Conservation (phyloP, 2,797 vertebrate species). For the Neosilurus mollespiculum region DNA sequence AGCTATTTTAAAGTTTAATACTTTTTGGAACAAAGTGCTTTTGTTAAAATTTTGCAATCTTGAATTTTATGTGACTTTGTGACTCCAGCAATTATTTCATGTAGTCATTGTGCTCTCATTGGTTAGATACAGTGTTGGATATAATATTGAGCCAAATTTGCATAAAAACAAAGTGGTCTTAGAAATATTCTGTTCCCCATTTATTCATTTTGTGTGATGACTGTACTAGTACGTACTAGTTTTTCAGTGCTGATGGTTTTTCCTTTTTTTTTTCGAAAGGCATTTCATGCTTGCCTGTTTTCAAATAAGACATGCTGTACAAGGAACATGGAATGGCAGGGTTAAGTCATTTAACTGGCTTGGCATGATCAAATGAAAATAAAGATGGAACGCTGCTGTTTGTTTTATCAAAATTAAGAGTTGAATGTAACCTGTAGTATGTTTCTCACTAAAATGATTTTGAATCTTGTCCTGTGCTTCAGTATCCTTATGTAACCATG, state of each 20-base stretch:
- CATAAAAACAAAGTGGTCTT: slow-evolving; percentile 55
- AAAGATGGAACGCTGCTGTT: background rate
- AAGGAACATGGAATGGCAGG: background rate
- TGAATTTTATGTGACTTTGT: slow-evolving; percentile 53
- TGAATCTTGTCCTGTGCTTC: background rate
- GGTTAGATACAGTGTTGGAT: slow-evolving; percentile 29
- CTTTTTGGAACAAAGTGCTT: slow-evolving; percentile 53
- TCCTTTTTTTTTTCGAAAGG: background rate
- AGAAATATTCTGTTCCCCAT: slow-evolving; percentile 42
- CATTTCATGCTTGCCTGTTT: slow-evolving; percentile 22
- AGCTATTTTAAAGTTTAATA: slow-evolving; percentile 48
- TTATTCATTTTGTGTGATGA: slow-evolving; percentile 55
- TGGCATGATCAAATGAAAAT: slow-evolving; percentile 9
- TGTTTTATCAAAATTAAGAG: background rate
- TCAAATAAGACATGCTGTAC: slow-evolving; percentile 5
- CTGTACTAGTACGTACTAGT: slow-evolving; percentile 36
- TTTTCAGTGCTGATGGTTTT: slow-evolving; percentile 46
- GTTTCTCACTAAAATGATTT: background rate
- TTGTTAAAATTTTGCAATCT: slow-evolving; percentile 42
- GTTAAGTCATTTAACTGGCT: background rate
- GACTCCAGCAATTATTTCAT: slow-evolving; percentile 39
- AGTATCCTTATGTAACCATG: background rate
- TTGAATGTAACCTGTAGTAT: background rate
- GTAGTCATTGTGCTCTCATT: slow-evolving; percentile 44
- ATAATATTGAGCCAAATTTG: slow-evolving; percentile 41